Evolutionary conservation across 2,888 invertebrate genomes (phyloP), one percentile per base, ranked within the genome.

Genomic region (Lasius platythorax): DNA sequence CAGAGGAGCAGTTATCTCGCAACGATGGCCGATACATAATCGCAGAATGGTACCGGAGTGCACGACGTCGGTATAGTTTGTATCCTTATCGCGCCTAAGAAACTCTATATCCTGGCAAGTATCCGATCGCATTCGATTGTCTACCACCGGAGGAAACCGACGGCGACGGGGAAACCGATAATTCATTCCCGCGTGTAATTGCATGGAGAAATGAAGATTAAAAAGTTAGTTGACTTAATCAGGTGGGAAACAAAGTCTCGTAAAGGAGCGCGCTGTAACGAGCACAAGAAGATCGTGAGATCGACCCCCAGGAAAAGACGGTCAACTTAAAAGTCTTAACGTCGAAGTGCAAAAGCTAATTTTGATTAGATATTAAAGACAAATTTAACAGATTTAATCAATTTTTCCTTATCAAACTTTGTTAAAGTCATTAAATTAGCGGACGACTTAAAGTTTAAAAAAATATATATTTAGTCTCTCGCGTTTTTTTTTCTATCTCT

Each of bases 161-260:
- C 67, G 85, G 68, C 72, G 81, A 73, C 67, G 85, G 68, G 1
- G 75, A 89, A 92, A 92, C 91, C 87, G 88, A 88, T 93, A 94
- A 94, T 94, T 94, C 93, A 94, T 94, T 93, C 90, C 87, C 87
- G 81, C 85, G 90, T 88, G 86, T 94, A 93, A 94, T 94, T 94
- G 93, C 92, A 92, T 90, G 93, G 92, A 53, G 53, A 93, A 94
- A 94, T 93, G 92, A 93, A 93, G 92, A 94, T 94, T 93, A 92
- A 93, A 93, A 93, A 93, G 92, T 93, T 92, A 85, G 87, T 85
- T 82, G 91, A 90, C 90, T 91, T 91, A 91, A 91, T 91, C 90
- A 92, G 23, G 33, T 46, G 46, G n/a, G 70, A 70, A 78, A 78
- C 79, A 79, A 58, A 70, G 72, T 61, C 72, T 61, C 70, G 33